Percentiles rank a stretch among this genome's conserved stretches.
These are phyloP conservation scores for Epinotia nisella DNA, from an alignment of 2,888 invertebrate species.

Conservation along the genomic window DNA sequence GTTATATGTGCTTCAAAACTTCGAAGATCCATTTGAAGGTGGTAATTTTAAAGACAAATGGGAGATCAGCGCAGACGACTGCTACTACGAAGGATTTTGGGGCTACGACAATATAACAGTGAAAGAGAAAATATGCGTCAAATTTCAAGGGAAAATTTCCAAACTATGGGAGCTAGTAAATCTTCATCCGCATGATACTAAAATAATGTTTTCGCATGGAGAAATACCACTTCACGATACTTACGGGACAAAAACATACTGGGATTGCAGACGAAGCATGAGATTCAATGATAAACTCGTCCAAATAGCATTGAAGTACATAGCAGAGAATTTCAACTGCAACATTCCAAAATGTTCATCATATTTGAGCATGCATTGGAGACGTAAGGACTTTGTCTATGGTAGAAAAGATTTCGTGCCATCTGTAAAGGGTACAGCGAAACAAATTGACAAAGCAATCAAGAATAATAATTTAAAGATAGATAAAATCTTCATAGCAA, in stretches of 20 bases:
- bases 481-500: constrained; percentile 90
- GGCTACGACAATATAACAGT: constrained; percentile 89
- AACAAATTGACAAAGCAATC: constrained; percentile 88
- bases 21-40: constrained; percentile 92
- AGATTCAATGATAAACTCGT: constrained; percentile 90
- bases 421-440: constrained; percentile 89
- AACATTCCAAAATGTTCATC: constrained; percentile 80
- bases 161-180: constrained; percentile 86
- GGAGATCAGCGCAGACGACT: constrained; percentile 84
- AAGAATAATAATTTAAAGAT: constrained; percentile 73
- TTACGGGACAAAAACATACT: constrained; percentile 93
- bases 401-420: constrained; percentile 91
- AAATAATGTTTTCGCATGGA: constrained; percentile 90
- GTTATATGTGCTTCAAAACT: constrained; percentile 93
- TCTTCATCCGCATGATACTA: constrained; percentile 70
- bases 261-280: constrained; percentile 96
- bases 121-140: constrained; percentile 89
- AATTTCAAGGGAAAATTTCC: constrained; percentile 91
- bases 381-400: constrained; percentile 94
- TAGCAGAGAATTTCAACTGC: constrained; percentile 63
- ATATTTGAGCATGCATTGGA: constrained; percentile 93
- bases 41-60: constrained; percentile 94
- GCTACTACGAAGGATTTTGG: constrained; percentile 85
- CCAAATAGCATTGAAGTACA: constrained; percentile 87
- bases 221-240: constrained; percentile 94